Conservation (phyloP, 2,888 invertebrate species). For the Drosophila cyrtoloma region DNA sequence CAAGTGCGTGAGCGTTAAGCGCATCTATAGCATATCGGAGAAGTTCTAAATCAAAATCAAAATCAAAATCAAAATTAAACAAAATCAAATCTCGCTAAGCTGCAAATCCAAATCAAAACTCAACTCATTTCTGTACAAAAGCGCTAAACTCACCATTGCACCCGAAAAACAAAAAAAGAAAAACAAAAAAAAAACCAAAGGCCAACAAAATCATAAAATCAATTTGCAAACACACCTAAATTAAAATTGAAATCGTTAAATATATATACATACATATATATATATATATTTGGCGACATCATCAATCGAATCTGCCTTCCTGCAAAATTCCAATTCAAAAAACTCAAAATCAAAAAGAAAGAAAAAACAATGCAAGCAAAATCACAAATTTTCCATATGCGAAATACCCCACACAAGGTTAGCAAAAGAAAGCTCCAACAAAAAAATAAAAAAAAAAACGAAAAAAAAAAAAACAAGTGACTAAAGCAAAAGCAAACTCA, state of each 20-base stretch:
- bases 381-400: conserved; percentile 79
- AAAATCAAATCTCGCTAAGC: conserved; percentile 50
- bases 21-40: conserved; percentile 85
- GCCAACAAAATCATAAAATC: conserved; percentile 30
- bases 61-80: conserved; percentile 14
- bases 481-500: conserved; percentile 26
- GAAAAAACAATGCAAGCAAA: conserved; percentile 71
- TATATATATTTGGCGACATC: conserved; percentile 39
- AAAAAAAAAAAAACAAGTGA: conserved; percentile 13
- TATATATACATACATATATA: conserved; percentile 1
- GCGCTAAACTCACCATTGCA: conserved; percentile 20
- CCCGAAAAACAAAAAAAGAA: conserved; percentile 7
- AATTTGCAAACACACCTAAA: conserved; percentile 30
- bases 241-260: conserved; percentile 36
- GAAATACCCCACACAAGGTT: conserved; percentile 77
- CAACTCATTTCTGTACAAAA: conserved; percentile 19
- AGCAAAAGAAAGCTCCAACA: conserved; percentile 54
- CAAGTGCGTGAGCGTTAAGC: conserved; percentile 84
- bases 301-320: conserved; percentile 57
- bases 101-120: conserved; percentile 25
- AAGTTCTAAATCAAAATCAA: conserved; percentile 78
- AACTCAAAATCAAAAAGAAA: conserved; percentile 6
- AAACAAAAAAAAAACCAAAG: conserved; percentile 9
- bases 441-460: conserved; percentile 6
- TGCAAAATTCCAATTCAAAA: conserved; percentile 34